These are phyloP conservation scores for Oryzias celebensis DNA, from an alignment of 2,113 vertebrate genomes.

Conservation along the genomic window DNA sequence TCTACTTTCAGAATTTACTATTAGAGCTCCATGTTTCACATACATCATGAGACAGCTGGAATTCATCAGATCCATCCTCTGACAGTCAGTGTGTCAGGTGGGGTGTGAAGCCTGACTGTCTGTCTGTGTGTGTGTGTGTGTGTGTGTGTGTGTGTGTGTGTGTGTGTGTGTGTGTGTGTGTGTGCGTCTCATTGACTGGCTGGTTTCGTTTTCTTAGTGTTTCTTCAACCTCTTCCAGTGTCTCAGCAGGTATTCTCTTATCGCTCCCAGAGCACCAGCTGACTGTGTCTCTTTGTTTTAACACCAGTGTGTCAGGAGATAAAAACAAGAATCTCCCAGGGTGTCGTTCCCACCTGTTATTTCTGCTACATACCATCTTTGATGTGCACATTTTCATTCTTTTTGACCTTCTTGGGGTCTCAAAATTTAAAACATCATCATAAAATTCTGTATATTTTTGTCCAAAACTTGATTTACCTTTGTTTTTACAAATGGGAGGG, in stretches of 20 bases:
- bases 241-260: constrained; percentile 73
- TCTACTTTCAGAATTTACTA: constrained; percentile 56
- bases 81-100: constrained; percentile 69
- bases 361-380: constrained; percentile 23
- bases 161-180: constrained; percentile 46
- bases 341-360: constrained; percentile 30
- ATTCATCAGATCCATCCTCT: constrained; percentile 70
- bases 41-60: constrained; percentile 56
- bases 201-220: constrained; percentile 59
- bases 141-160: constrained; percentile 49
- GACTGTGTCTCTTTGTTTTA: constrained; percentile 74
- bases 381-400: constrained; percentile 4
- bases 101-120: constrained; percentile 69
- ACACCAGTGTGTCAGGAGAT: constrained; percentile 74
- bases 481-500: too few species aligned
- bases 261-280: constrained; percentile 59
- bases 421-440: not conserved
- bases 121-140: constrained; percentile 51
- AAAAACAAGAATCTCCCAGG: constrained; percentile 53
- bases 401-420: constrained; percentile 21
- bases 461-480: too few species aligned
- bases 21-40: constrained; percentile 65
- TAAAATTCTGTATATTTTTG: not conserved
- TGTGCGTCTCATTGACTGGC: constrained; percentile 53
- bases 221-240: constrained; percentile 62